Evolutionary conservation across 2,888 invertebrate genomes (phyloP).

Genomic region (Mesorhabditis belari): DNA sequence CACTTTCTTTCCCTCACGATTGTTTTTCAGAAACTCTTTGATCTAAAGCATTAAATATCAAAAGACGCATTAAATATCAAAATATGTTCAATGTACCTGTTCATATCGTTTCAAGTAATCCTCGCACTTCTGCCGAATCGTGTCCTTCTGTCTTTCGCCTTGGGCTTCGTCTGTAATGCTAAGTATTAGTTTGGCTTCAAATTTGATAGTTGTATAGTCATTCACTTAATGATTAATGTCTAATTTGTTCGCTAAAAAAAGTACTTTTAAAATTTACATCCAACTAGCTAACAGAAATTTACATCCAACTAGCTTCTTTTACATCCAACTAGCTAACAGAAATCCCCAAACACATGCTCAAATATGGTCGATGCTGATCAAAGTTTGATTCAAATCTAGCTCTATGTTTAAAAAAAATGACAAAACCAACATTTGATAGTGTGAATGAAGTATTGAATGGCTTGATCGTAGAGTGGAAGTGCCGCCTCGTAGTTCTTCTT

Average conservation of each 20-base stretch:
- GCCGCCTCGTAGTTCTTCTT: conserved; percentile 97
- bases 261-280: too few species aligned
- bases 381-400: not conserved
- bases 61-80: conserved; percentile 70
- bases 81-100: conserved; percentile 58
- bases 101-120: conserved; percentile 94
- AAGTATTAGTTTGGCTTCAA: too few species aligned
- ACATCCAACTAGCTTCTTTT: too few species aligned
- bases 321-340: too few species aligned
- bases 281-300: too few species aligned
- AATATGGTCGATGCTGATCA: too few species aligned
- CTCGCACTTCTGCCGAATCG: conserved; percentile 83
- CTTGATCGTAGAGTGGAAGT: conserved; percentile 85
- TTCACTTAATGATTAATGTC: too few species aligned
- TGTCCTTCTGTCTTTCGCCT: conserved; percentile 91
- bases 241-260: too few species aligned
- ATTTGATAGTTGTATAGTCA: too few species aligned
- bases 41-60: conserved; percentile 72
- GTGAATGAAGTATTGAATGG: conserved; percentile 95
- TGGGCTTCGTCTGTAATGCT: conserved; percentile 87
- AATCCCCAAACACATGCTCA: not conserved
- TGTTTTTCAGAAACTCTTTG: conserved; percentile 34
- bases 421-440: conserved; percentile 81
- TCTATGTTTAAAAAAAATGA: not conserved
- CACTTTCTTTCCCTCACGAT: not conserved